Evolutionary conservation across 2,888 invertebrate genomes (phyloP).

Genomic region (Cheilosia scutellata): DNA sequence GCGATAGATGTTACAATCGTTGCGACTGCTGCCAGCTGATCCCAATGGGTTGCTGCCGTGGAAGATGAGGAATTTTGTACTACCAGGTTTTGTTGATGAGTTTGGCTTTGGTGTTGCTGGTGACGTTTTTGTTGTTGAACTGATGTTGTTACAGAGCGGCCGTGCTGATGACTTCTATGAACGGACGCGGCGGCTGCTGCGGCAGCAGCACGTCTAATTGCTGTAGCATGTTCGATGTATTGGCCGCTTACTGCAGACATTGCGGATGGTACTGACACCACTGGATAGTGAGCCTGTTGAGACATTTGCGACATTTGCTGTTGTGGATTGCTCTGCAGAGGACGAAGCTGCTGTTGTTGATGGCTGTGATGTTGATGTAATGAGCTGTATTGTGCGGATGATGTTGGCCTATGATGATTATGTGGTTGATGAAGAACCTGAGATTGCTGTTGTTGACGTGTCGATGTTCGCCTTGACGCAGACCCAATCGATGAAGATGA

Average conservation of each 20-base stretch:
- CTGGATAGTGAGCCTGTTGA: conserved; percentile 82
- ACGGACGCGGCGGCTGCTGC: conserved; percentile 28
- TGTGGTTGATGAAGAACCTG: conserved; percentile 73
- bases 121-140: conserved; percentile 42
- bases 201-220: conserved; percentile 72
- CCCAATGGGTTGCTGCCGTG: conserved; percentile 79
- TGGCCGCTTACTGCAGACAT: conserved; percentile 70
- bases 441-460: conserved; percentile 77
- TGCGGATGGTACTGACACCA: conserved; percentile 76
- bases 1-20: conserved; percentile 81
- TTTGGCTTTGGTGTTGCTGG: conserved; percentile 78
- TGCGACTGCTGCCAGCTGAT: conserved; percentile 81
- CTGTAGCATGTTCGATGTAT: conserved; percentile 74
- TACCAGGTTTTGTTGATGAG: conserved; percentile 78
- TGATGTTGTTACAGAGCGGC: conserved; percentile 16
- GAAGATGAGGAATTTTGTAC: conserved; percentile 78
- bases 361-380: conserved; percentile 29
- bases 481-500: conserved; percentile 78
- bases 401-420: conserved; percentile 77
- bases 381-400: conserved; percentile 72
- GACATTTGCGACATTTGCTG: conserved; percentile 83
- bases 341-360: conserved; percentile 78
- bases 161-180: conserved; percentile 34
- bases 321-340: conserved; percentile 79
- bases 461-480: conserved; percentile 66